These are phyloP conservation scores for Cecropterus lyciades DNA, from an alignment of 1,140 invertebrate genomes.

Conservation along the genomic window DNA sequence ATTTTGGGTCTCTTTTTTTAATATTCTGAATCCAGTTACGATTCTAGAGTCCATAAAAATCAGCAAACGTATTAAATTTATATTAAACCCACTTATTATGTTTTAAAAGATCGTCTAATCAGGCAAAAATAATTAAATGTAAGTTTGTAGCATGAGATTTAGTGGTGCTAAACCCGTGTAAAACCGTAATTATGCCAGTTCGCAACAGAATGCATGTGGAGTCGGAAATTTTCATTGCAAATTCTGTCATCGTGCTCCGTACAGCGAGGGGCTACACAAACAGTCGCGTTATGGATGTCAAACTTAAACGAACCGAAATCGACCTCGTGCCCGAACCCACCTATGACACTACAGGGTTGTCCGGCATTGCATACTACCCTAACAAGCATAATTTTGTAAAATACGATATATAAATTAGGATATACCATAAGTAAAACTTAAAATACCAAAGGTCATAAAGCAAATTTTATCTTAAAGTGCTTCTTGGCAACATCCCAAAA, in stretches of 20 bases:
- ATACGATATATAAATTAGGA: neutral
- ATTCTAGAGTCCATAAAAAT: too few relatives aligned
- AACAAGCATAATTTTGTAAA: too few relatives aligned
- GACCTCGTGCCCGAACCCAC: constrained; percentile 54
- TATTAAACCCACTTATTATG: neutral
- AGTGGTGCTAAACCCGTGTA: constrained; percentile 29
- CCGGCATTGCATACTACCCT: neutral
- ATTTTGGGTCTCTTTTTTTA: too few relatives aligned
- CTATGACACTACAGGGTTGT: constrained; percentile 48
- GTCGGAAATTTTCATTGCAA: constrained; percentile 82
- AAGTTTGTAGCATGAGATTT: neutral
- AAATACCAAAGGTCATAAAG: constrained; percentile 8
- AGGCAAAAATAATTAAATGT: neutral
- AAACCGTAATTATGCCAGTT: constrained; percentile 54
- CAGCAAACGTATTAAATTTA: too few relatives aligned
- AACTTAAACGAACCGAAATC: constrained; percentile 83
- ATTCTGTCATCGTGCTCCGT: constrained; percentile 76
- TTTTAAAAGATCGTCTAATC: neutral
- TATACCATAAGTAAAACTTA: neutral
- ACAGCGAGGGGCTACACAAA: constrained; percentile 69
- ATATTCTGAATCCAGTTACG: too few relatives aligned
- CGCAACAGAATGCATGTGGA: constrained; percentile 72
- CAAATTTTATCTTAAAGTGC: constrained; percentile 13
- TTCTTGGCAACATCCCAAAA: constrained; percentile 22
- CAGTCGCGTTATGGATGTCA: constrained; percentile 78